These are phyloP conservation scores for Falco rusticolus DNA, from an alignment of 2,797 vertebrate genomes.

Conservation along the genomic window DNA sequence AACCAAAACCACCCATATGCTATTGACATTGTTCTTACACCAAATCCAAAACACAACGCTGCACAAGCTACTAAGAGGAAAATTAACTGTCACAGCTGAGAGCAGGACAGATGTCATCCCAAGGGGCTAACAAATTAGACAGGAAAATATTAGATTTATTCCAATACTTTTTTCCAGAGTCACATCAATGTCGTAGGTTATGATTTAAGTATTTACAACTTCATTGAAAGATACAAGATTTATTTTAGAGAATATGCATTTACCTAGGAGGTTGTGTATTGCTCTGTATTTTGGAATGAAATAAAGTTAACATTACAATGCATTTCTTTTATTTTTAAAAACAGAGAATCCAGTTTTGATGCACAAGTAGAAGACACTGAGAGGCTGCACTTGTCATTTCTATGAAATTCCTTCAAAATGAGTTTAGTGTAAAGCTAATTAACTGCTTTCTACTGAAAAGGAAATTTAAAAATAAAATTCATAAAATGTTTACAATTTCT, in stretches of 20 bases:
- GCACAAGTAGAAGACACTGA: neutral
- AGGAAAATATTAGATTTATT: neutral
- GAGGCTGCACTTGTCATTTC: neutral
- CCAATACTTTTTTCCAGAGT: neutral
- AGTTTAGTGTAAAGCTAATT: neutral
- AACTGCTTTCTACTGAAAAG: neutral
- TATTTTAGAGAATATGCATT: neutral
- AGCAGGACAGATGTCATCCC: neutral
- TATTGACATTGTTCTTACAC: too few species aligned
- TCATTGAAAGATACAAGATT: neutral
- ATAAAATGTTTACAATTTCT: neutral
- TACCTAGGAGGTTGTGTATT: neutral
- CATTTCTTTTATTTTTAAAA: neutral
- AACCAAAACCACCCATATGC: too few species aligned
- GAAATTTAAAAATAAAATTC: neutral
- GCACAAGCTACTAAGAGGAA: too few species aligned
- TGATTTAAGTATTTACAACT: neutral
- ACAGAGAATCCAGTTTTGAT: neutral
- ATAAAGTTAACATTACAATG: neutral
- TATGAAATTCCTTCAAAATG: neutral
- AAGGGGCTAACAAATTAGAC: neutral
- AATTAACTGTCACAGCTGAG: too few species aligned
- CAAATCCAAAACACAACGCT: too few species aligned
- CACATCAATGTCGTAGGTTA: neutral
- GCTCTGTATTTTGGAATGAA: neutral